Percentiles rank a stretch among this genome's conserved stretches.
These are phyloP conservation scores for Lamproptera curius DNA, from an alignment of 2,888 invertebrate species.

Conservation along the genomic window DNA sequence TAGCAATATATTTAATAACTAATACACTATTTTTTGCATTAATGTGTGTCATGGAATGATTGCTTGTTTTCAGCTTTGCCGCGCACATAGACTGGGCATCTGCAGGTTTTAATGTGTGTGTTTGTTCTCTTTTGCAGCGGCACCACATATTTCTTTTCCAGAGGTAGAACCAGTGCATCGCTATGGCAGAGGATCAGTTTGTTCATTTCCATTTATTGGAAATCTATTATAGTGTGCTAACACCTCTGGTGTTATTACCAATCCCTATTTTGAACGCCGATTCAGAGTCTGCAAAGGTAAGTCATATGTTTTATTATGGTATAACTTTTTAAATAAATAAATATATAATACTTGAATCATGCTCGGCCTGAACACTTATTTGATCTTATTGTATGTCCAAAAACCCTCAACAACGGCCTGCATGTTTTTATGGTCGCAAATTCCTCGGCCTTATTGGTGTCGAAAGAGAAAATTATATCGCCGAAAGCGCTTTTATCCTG, in stretches of 20 bases:
- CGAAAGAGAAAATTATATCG: too few species aligned
- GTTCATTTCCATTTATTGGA: slow-evolving; percentile 85
- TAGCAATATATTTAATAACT: neutral
- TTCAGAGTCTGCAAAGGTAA: slow-evolving; percentile 52
- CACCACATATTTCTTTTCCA: slow-evolving; percentile 67
- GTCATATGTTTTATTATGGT: slow-evolving; percentile 29
- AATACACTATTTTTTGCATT: neutral
- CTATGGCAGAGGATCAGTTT: slow-evolving; percentile 52
- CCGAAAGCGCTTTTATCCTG: too few species aligned
- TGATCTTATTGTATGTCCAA: too few species aligned
- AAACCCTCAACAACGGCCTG: too few species aligned
- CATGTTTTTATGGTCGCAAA: too few species aligned
- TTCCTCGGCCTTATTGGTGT: too few species aligned
- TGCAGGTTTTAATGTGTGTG: slow-evolving; percentile 31
- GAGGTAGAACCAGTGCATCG: slow-evolving; percentile 53
- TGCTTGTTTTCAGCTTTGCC: neutral
- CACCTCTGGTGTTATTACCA: slow-evolving; percentile 84
- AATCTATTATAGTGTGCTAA: slow-evolving; percentile 82
- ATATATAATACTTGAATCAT: too few species aligned
- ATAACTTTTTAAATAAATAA: too few species aligned
- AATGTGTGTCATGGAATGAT: neutral
- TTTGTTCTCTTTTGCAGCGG: slow-evolving; percentile 51
- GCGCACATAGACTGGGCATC: neutral
- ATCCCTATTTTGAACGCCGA: slow-evolving; percentile 79
- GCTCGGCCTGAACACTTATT: too few species aligned